phyloP scores from a whole-genome alignment of 2,888 invertebrate species.

The Meteorus cinctellus region DNA sequence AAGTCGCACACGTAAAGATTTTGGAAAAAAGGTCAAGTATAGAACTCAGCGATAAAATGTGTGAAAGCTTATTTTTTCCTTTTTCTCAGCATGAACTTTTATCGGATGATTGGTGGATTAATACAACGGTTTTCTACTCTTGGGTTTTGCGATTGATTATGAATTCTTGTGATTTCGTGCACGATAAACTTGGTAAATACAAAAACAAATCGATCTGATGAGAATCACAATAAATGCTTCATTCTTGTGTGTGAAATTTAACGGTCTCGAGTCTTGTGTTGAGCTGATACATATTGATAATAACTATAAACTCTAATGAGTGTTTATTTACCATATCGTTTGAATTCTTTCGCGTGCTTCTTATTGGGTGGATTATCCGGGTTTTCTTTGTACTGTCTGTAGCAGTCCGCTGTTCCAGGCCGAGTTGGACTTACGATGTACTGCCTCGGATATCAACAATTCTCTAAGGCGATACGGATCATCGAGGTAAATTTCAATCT shows the following conservation, averaged over 20 bases:
- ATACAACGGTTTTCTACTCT: background rate
- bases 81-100: background rate
- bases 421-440: slow-evolving; percentile 69
- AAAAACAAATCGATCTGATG: background rate
- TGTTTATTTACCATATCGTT: slow-evolving; percentile 29
- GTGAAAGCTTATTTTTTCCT: slow-evolving; percentile 20
- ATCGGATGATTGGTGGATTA: background rate
- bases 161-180: background rate
- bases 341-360: slow-evolving; percentile 32
- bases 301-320: background rate
- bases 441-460: slow-evolving; percentile 64
- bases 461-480: slow-evolving; percentile 64
- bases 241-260: background rate
- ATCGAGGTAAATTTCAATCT: slow-evolving; percentile 62
- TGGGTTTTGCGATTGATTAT: background rate
- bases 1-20: slow-evolving; percentile 36
- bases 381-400: slow-evolving; percentile 55
- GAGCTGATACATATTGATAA: background rate
- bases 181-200: background rate
- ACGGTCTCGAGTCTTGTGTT: background rate
- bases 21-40: slow-evolving; percentile 72
- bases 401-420: slow-evolving; percentile 63
- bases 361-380: slow-evolving; percentile 39
- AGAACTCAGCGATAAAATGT: slow-evolving; percentile 51
- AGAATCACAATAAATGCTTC: background rate